A percentile compares a stretch with the other conserved stretches of the same genome.
phyloP scores from a whole-genome alignment of 2,888 invertebrate species.

The Chymomyza fuscimana region DNA sequence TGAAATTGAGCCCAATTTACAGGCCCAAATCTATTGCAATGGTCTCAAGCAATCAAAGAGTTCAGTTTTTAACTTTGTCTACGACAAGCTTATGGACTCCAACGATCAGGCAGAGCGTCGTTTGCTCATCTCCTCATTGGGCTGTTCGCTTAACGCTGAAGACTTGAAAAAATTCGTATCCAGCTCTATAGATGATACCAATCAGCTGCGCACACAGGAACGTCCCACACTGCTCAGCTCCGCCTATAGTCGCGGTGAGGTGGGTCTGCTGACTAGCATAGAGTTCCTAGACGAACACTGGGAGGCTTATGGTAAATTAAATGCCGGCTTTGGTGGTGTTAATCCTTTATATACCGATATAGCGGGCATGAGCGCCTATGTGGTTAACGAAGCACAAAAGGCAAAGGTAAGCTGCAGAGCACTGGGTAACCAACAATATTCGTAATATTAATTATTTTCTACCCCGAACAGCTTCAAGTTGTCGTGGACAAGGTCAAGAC shows the following conservation, averaged over 20 bases:
- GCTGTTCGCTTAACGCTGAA: constrained; percentile 83
- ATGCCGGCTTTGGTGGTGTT: constrained; percentile 58
- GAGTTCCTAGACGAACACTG: constrained; percentile 81
- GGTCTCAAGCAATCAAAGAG: constrained; percentile 78
- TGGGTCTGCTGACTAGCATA: constrained; percentile 81
- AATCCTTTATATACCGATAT: constrained; percentile 73
- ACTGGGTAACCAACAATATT: not conserved
- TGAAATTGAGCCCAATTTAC: constrained; percentile 74
- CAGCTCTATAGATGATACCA: constrained; percentile 62
- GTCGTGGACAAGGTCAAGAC: constrained; percentile 62
- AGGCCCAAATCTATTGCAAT: constrained; percentile 77
- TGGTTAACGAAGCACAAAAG: constrained; percentile 65
- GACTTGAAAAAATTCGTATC: constrained; percentile 81
- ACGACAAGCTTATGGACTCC: constrained; percentile 81
- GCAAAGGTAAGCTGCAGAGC: constrained; percentile 36
- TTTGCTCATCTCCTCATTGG: constrained; percentile 83
- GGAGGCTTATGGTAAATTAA: constrained; percentile 65
- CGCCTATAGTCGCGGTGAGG: constrained; percentile 68
- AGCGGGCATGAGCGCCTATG: constrained; percentile 63
- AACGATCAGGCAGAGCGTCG: constrained; percentile 83
- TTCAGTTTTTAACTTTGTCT: constrained; percentile 84
- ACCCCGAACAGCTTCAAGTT: constrained; percentile 39
- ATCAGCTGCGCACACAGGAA: constrained; percentile 67
- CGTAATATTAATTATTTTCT: constrained; percentile 3
- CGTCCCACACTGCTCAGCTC: constrained; percentile 66